These are phyloP conservation scores for Lepidostoma basale DNA, from an alignment of 1,140 invertebrate species.

Conservation along the genomic window DNA sequence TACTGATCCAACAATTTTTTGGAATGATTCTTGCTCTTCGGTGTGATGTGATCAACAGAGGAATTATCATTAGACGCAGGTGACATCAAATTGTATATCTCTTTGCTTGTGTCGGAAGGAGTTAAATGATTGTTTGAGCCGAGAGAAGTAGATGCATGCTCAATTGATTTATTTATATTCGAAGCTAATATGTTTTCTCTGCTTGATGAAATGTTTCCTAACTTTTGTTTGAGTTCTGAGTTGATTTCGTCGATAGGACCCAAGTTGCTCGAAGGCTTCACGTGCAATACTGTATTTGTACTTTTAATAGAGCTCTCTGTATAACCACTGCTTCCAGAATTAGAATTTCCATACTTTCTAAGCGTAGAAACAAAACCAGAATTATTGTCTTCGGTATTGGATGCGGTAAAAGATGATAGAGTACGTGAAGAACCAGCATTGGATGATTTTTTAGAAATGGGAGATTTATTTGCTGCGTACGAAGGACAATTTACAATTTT, in stretches of 20 bases:
- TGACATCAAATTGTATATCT: constrained; percentile 40
- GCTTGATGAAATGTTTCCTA: background rate
- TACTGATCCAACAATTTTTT: constrained; percentile 38
- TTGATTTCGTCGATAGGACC: constrained; percentile 29
- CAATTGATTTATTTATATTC: background rate
- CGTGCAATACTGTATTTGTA: constrained; percentile 24
- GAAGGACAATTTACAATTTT: background rate
- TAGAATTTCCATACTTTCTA: constrained; percentile 34
- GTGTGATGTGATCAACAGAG: constrained; percentile 14
- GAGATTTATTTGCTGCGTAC: background rate
- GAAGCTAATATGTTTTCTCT: background rate
- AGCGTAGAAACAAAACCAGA: constrained; percentile 26
- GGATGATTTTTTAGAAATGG: constrained; percentile 1
- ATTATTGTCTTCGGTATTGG: constrained; percentile 24
- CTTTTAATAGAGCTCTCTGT: constrained; percentile 38
- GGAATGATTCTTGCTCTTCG: constrained; percentile 3
- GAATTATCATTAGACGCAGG: constrained; percentile 24
- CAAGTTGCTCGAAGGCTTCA: constrained; percentile 4
- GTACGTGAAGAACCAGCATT: background rate
- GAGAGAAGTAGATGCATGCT: background rate
- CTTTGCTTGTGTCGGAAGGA: constrained; percentile 36
- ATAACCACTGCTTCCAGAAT: constrained; percentile 32
- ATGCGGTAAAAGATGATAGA: background rate
- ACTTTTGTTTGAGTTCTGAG: constrained; percentile 3
- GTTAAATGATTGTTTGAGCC: constrained; percentile 19